These are phyloP conservation scores for Drosophila hamatofila DNA, from an alignment of 2,888 invertebrate species.

Conservation along the genomic window DNA sequence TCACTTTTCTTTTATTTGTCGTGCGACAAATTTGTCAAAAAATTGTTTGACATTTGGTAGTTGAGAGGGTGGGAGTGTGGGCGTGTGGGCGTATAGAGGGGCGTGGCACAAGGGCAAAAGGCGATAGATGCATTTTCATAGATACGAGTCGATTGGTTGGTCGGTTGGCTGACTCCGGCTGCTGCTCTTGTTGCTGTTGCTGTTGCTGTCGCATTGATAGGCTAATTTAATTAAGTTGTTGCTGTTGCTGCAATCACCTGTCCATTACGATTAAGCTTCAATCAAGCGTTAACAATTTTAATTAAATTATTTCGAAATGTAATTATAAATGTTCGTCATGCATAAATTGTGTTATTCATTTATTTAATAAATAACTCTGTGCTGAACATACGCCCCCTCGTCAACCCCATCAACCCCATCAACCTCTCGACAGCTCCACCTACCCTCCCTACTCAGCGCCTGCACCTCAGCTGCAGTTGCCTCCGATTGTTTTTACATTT, in stretches of 20 bases:
- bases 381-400: background rate
- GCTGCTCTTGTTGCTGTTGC: background rate
- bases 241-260: slow-evolving; percentile 36
- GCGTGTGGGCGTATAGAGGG: too few species aligned
- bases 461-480: slow-evolving; percentile 18
- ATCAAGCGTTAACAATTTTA: slow-evolving; percentile 82
- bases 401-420: background rate
- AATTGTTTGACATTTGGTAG: slow-evolving; percentile 51
- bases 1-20: slow-evolving; percentile 43
- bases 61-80: background rate
- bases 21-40: slow-evolving; percentile 60
- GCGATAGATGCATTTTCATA: slow-evolving; percentile 52
- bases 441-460: background rate
- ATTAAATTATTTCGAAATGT: slow-evolving; percentile 82
- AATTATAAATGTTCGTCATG: slow-evolving; percentile 80
- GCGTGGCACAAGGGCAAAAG: slow-evolving; percentile 1
- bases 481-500: slow-evolving; percentile 60
- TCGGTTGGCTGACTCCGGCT: slow-evolving; percentile 48
- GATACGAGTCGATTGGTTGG: slow-evolving; percentile 66
- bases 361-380: slow-evolving; percentile 58
- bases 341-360: slow-evolving; percentile 78
- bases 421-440: background rate
- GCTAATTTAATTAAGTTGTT: slow-evolving; percentile 73
- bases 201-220: slow-evolving; percentile 35
- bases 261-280: slow-evolving; percentile 76